These are phyloP conservation scores for Panurus biarmicus DNA, from an alignment of 2,113 vertebrate genomes.

Conservation along the genomic window DNA sequence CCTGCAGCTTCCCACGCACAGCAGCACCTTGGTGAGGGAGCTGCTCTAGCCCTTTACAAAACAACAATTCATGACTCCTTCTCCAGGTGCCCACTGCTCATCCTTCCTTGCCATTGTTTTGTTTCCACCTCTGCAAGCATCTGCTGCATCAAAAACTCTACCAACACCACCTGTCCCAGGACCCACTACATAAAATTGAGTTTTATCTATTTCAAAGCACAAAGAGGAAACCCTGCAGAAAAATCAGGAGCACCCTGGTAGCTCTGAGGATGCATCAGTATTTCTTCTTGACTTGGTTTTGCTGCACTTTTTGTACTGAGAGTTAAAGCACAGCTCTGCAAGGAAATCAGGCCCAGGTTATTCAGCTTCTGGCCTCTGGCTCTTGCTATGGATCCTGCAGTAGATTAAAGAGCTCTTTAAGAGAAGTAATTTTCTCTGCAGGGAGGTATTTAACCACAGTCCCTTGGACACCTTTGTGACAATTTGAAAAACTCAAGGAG, in stretches of 20 bases:
- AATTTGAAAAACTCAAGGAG: neutral
- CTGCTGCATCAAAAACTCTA: neutral
- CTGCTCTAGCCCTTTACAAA: neutral
- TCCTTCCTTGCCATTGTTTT: neutral
- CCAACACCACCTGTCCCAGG: rapidly evolving
- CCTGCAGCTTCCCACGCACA: neutral
- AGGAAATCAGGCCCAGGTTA: neutral
- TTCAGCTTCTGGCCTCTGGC: neutral
- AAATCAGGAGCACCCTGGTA: neutral
- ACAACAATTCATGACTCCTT: neutral
- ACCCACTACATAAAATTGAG: neutral
- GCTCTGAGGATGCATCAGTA: neutral
- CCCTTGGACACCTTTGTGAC: neutral
- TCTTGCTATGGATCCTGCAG: neutral
- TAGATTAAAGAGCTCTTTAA: neutral
- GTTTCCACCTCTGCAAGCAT: neutral
- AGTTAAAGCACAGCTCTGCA: neutral
- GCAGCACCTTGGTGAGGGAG: rapidly evolving
- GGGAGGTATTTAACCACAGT: neutral
- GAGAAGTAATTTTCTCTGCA: neutral
- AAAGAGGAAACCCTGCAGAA: neutral
- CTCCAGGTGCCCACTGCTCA: neutral
- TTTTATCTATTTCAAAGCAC: neutral
- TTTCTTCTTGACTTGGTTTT: neutral
- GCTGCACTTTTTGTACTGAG: neutral